Evolutionary conservation across 1,140 invertebrate species (phyloP).

Genomic region (Trichomalopsis sarcophagae): DNA sequence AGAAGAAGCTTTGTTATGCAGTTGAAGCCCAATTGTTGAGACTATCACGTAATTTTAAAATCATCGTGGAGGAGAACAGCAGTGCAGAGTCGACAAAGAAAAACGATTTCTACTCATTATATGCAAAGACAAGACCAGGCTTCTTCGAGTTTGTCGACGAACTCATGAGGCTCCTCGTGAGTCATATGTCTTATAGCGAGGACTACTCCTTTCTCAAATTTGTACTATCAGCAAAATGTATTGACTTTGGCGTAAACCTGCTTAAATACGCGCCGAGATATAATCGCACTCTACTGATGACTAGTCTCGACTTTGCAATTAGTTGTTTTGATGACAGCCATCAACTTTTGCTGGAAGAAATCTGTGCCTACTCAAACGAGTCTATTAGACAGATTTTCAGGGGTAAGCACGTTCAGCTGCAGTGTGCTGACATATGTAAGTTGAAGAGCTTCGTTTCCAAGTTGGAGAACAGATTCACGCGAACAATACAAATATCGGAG

Average conservation of each 20-base stretch:
- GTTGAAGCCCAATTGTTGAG: constrained; percentile 40
- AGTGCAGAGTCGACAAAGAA: neutral
- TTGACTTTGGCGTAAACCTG: constrained; percentile 56
- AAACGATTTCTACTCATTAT: neutral
- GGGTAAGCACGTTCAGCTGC: neutral
- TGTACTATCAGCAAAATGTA: constrained; percentile 54
- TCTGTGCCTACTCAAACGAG: constrained; percentile 26
- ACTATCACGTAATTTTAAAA: constrained; percentile 15
- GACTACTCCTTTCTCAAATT: constrained; percentile 42
- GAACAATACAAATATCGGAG: constrained; percentile 11
- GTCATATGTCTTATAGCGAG: constrained; percentile 35
- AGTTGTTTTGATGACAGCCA: constrained; percentile 17
- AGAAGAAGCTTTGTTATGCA: constrained; percentile 27
- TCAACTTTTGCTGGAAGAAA: constrained; percentile 17
- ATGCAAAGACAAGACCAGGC: constrained; percentile 56
- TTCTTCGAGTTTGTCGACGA: constrained; percentile 63
- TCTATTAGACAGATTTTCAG: constrained; percentile 15
- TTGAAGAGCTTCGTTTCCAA: constrained; percentile 22
- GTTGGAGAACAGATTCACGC: neutral
- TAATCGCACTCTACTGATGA: constrained; percentile 18
- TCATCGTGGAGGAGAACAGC: constrained; percentile 12
- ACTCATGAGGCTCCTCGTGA: constrained; percentile 52
- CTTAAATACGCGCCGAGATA: constrained; percentile 45
- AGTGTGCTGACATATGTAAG: constrained; percentile 28
- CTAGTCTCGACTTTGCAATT: constrained; percentile 1